Conservation (phyloP, 2,888 invertebrate species). For the Piscicola geometra region DNA sequence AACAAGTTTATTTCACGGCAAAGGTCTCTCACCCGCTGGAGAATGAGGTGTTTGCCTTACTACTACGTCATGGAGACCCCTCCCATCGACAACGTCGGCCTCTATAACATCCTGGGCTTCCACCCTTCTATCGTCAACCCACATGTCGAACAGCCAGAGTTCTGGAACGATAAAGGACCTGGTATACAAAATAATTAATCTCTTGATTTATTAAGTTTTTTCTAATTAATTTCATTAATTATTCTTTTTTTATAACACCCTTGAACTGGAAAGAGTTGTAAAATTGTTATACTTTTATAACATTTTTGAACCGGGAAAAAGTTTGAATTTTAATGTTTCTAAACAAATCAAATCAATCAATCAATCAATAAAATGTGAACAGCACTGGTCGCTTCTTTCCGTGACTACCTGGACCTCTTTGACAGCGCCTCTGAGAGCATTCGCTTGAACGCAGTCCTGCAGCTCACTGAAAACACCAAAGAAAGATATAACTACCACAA, state of each 20-base stretch:
- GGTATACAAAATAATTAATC: slow-evolving; percentile 8
- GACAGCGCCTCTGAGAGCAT: slow-evolving; percentile 35
- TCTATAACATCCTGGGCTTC: slow-evolving; percentile 33
- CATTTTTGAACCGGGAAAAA: too few species aligned
- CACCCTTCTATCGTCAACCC: slow-evolving; percentile 34
- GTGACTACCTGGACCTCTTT: slow-evolving; percentile 36
- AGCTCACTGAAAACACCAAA: background rate
- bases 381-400: slow-evolving; percentile 27
- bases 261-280: too few species aligned
- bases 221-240: too few species aligned
- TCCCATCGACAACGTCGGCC: slow-evolving; percentile 29
- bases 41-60: slow-evolving; percentile 35
- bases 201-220: background rate
- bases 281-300: too few species aligned
- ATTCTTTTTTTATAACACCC: too few species aligned
- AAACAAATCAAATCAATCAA: too few species aligned
- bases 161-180: slow-evolving; percentile 37
- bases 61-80: slow-evolving; percentile 38
- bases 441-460: slow-evolving; percentile 21
- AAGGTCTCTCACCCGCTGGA: slow-evolving; percentile 18
- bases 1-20: slow-evolving; percentile 26
- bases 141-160: slow-evolving; percentile 34
- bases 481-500: slow-evolving; percentile 11
- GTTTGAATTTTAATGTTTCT: too few species aligned
- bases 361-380: too few species aligned